Evolutionary conservation across 1,140 invertebrate species (phyloP).

Genomic region (Penaeus chinensis): DNA sequence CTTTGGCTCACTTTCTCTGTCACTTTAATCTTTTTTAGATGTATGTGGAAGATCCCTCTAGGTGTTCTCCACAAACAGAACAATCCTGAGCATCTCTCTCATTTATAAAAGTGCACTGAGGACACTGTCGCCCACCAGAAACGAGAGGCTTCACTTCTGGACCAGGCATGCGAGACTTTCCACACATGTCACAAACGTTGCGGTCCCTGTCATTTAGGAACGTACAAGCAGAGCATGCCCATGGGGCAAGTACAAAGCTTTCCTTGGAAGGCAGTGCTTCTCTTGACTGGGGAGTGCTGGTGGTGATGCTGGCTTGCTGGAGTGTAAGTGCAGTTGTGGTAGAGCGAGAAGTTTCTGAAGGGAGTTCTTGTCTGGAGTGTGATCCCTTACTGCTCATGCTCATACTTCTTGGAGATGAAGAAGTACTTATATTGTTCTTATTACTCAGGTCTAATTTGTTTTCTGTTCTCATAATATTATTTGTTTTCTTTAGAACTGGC

Average conservation of each 20-base stretch:
- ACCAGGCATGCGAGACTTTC: constrained; percentile 74
- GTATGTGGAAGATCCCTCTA: constrained; percentile 83
- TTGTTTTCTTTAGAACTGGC: constrained; percentile 40
- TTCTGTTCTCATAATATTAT: constrained; percentile 28
- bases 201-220: constrained; percentile 74
- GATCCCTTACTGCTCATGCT: constrained; percentile 54
- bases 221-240: constrained; percentile 80
- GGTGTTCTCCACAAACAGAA: constrained; percentile 77
- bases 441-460: constrained; percentile 37
- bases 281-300: constrained; percentile 21
- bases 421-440: constrained; percentile 37
- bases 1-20: constrained; percentile 44
- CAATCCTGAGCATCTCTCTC: constrained; percentile 76
- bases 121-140: constrained; percentile 81
- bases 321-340: constrained; percentile 20
- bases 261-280: constrained; percentile 28
- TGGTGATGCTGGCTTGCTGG: constrained; percentile 10
- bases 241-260: constrained; percentile 65
- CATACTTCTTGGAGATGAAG: constrained; percentile 37
- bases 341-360: constrained; percentile 32
- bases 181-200: constrained; percentile 83
- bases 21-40: constrained; percentile 69
- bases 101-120: constrained; percentile 84
- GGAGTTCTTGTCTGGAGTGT: constrained; percentile 47
- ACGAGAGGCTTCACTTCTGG: constrained; percentile 76